These are phyloP conservation scores for Cliona cf. orientalis DNA, from an alignment of 37 sponge, comb jelly and placozoan species.

Conservation along the genomic window DNA sequence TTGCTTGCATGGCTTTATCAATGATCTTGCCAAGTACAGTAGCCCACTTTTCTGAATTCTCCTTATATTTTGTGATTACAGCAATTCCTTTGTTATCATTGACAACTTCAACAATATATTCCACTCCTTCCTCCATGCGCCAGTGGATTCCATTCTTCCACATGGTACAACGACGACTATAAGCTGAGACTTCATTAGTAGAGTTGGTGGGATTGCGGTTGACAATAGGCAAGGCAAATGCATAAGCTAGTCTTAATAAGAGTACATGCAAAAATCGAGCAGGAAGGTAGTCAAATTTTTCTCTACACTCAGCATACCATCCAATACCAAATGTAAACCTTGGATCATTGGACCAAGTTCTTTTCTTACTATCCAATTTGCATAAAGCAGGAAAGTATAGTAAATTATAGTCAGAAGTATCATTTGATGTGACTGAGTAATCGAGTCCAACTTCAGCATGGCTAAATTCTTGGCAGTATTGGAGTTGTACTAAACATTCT, in stretches of 20 bases:
- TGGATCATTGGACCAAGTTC: background rate
- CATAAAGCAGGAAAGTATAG: constrained; percentile 53
- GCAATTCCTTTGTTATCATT: constrained; percentile 26
- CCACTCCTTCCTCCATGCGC: constrained; percentile 39
- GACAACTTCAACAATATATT: constrained; percentile 34
- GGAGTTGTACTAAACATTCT: constrained; percentile 21
- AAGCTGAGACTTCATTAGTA: background rate
- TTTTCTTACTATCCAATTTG: background rate
- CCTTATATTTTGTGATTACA: constrained; percentile 17
- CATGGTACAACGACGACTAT: constrained; percentile 22
- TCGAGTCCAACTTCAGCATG: background rate
- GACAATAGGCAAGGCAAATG: constrained; percentile 14
- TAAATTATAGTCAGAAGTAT: background rate
- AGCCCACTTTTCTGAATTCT: constrained; percentile 21
- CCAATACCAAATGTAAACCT: constrained; percentile 14
- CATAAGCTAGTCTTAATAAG: constrained; percentile 22
- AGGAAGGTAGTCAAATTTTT: constrained; percentile 19
- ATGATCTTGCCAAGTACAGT: constrained; percentile 17
- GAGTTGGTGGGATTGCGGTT: no score
- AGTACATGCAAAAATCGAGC: constrained; percentile 48
- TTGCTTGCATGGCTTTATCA: constrained; percentile 12
- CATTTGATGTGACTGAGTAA: background rate
- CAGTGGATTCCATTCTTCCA: constrained; percentile 62
- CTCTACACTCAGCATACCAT: constrained; percentile 29
- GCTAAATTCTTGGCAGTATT: constrained; percentile 19